A percentile compares a stretch with the other conserved stretches of the same genome.
Conservation (phyloP, 2,113 vertebrate species). For the Hipposideros armiger region DNA sequence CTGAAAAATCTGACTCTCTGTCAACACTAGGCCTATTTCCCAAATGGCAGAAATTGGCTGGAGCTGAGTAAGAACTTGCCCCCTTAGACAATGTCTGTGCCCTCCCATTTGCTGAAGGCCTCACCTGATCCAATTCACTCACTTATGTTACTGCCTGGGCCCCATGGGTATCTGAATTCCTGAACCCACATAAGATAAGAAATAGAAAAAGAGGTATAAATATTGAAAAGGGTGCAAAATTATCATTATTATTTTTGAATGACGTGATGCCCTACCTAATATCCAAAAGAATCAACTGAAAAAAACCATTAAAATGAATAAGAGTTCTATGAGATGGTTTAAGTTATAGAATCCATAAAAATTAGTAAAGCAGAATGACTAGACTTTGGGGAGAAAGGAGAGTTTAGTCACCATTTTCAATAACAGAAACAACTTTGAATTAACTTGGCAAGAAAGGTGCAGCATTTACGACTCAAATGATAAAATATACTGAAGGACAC, state of each 20-base stretch:
- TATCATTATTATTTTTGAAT: not conserved
- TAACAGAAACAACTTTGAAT: not conserved
- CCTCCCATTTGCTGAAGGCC: not conserved
- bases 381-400: not conserved
- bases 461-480: not conserved
- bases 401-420: not conserved
- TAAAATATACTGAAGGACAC: not conserved
- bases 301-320: not conserved
- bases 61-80: not conserved
- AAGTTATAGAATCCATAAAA: not conserved
- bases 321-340: not conserved
- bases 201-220: not conserved
- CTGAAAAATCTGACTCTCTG: not conserved
- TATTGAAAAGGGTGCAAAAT: not conserved
- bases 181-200: not conserved
- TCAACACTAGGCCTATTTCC: not conserved
- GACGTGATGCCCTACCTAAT: not conserved
- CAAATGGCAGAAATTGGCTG: not conserved
- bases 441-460: not conserved
- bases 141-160: not conserved
- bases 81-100: not conserved
- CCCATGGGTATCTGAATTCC: not conserved
- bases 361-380: not conserved
- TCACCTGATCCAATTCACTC: not conserved
- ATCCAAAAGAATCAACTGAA: not conserved